Percentiles rank a stretch among this genome's conserved stretches.
These are phyloP conservation scores for Gymnothorax javanicus DNA, from an alignment of 2,797 vertebrate species.

Conservation along the genomic window DNA sequence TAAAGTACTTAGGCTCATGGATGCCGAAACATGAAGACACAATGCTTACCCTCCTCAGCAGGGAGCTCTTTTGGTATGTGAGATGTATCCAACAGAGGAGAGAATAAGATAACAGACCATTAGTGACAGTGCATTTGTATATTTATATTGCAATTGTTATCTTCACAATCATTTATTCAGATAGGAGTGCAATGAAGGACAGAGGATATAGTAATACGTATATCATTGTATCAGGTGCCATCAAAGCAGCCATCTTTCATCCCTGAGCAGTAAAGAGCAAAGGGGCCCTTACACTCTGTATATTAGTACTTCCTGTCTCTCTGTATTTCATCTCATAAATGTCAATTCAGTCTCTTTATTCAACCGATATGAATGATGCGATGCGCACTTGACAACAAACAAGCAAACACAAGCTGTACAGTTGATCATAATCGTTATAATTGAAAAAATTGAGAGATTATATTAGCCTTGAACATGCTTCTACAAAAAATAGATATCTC, in stretches of 20 bases:
- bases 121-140: neutral
- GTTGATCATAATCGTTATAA: neutral
- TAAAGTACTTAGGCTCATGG: conserved; percentile 20
- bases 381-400: neutral
- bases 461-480: neutral
- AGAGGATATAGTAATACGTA: neutral
- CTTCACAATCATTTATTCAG: neutral
- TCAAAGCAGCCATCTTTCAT: neutral
- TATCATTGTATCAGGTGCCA: neutral
- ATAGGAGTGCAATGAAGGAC: neutral
- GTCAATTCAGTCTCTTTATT: neutral
- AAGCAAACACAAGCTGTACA: neutral
- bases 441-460: neutral
- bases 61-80: conserved; percentile 77
- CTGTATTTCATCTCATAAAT: neutral
- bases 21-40: conserved; percentile 16
- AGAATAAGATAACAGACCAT: conserved; percentile 25
- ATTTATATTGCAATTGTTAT: neutral
- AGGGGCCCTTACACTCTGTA: neutral
- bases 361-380: neutral
- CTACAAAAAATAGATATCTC: neutral
- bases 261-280: neutral
- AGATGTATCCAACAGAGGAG: conserved; percentile 36
- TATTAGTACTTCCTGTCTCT: neutral
- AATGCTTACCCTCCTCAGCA: conserved; percentile 82